phyloP scores from a whole-genome alignment of 2,797 vertebrate genomes.

The Otolemur crassicaudatus region DNA sequence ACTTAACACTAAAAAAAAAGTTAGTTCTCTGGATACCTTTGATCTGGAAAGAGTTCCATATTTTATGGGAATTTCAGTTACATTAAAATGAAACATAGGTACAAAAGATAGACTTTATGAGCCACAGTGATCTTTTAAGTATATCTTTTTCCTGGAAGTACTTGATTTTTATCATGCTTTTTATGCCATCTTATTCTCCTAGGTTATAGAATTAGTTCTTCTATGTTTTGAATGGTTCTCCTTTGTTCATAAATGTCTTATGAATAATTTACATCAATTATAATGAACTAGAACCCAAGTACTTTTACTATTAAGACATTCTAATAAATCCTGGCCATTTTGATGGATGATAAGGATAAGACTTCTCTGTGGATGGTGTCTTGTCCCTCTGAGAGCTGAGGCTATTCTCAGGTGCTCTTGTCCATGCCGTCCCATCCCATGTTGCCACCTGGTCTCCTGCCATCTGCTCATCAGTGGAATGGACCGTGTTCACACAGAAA shows the following conservation, averaged over 20 bases:
- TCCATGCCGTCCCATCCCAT: fast-evolving
- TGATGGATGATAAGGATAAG: neutral
- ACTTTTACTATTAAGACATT: constrained; percentile 22
- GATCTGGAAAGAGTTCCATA: neutral
- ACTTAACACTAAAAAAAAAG: neutral
- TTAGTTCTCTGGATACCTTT: neutral
- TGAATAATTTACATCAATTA: constrained; percentile 61
- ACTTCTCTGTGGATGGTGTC: neutral
- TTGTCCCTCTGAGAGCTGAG: neutral
- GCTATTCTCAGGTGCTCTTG: neutral
- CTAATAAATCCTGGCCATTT: constrained; percentile 45
- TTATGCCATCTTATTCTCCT: constrained; percentile 22
- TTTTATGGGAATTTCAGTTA: constrained; percentile 40
- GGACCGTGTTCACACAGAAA: too few relatives aligned
- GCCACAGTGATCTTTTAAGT: constrained; percentile 26
- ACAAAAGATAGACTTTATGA: constrained; percentile 38
- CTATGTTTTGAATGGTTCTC: constrained; percentile 62
- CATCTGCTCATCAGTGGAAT: neutral
- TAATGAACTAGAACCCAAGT: constrained; percentile 21
- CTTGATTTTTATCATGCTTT: constrained; percentile 65
- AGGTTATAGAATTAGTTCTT: constrained; percentile 56
- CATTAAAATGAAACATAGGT: neutral
- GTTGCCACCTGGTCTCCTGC: too few relatives aligned
- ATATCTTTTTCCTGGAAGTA: constrained; percentile 10
- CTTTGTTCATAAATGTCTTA: constrained; percentile 64